Percentiles rank a stretch among this genome's conserved stretches.
These are phyloP conservation scores for Hydrolagus colliei DNA, from an alignment of 2,797 vertebrate genomes.

Conservation along the genomic window DNA sequence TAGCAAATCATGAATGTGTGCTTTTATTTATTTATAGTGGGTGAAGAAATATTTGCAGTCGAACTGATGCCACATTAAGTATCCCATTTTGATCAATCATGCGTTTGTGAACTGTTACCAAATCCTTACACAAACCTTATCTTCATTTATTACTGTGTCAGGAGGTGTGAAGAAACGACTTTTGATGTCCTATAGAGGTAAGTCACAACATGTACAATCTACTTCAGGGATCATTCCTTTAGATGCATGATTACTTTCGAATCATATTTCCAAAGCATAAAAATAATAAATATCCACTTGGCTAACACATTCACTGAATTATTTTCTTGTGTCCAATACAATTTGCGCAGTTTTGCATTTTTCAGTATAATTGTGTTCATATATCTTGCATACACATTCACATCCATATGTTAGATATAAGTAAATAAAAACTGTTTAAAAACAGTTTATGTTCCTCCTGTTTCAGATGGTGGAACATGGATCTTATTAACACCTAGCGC, in stretches of 20 bases:
- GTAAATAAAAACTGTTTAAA: neutral
- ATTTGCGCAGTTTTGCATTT: neutral
- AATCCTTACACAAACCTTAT: neutral
- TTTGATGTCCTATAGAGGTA: conserved; percentile 4
- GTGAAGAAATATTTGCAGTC: neutral
- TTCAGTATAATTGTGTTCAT: neutral
- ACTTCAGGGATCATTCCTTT: neutral
- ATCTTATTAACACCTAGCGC: neutral
- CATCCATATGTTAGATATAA: no score
- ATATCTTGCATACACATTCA: no score
- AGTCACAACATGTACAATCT: neutral
- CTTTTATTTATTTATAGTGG: neutral
- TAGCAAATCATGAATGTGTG: no score
- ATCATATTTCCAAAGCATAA: no score
- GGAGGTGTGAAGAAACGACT: conserved; percentile 15
- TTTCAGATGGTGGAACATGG: neutral
- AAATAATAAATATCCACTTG: neutral
- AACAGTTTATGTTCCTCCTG: neutral
- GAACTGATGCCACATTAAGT: neutral
- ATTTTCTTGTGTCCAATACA: neutral
- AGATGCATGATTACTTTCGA: neutral
- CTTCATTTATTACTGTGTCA: conserved; percentile 4
- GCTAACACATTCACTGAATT: neutral
- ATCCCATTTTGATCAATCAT: neutral
- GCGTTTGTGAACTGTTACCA: neutral